Evolutionary conservation across 1,140 invertebrate genomes (phyloP), one percentile per base, ranked within the genome.

Genomic region (Drosophila orosa): DNA sequence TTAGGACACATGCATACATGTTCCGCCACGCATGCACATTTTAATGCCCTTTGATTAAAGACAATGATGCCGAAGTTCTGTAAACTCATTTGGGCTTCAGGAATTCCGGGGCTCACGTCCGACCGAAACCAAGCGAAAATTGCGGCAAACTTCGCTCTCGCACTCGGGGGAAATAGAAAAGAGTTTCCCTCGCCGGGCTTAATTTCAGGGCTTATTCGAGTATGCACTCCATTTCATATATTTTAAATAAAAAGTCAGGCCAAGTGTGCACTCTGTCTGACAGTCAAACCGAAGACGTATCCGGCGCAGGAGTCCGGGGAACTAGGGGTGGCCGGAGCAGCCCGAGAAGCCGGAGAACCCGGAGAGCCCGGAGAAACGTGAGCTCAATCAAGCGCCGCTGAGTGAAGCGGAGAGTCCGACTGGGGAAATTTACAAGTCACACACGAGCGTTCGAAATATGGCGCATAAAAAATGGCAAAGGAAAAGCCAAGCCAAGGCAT

Each of bases 371-470:
- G 69, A 56, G 71, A 78, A 81, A 86, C 82, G 82, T 85, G 82
- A 76, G 82, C 82, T 85, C 82, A 85, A 85, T 85, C 82, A 85
- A 86, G 82, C 82, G 82, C 65, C 78, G 65, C 81, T 84, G 72
- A 62, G 58, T 35, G 58, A 33, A 22, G 72, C 71, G 37, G 50
- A 60, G 44, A 62, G 67, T 81, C 58, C 82, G 84, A 86, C 82
- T 63, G 74, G 82, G 82, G 82, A 85, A 85, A 85, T 85, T 85
- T 86, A 85, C 81, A 85, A 84, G 82, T 67, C 74, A 85, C 74
- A 81, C 74, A 85, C 77, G 58, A 63, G 42, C 66, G 54, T 44
- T 72, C 60, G 37, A 67, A 60, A 62, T 74, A 74, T 74, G 60
- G 56, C 44, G 22, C 25, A 71, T 22, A 61, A 62, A 69, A 73